Evolutionary conservation across 2,113 vertebrate species (phyloP), one percentile per base, ranked within the genome.

Genomic region (Orycteropus afer): DNA sequence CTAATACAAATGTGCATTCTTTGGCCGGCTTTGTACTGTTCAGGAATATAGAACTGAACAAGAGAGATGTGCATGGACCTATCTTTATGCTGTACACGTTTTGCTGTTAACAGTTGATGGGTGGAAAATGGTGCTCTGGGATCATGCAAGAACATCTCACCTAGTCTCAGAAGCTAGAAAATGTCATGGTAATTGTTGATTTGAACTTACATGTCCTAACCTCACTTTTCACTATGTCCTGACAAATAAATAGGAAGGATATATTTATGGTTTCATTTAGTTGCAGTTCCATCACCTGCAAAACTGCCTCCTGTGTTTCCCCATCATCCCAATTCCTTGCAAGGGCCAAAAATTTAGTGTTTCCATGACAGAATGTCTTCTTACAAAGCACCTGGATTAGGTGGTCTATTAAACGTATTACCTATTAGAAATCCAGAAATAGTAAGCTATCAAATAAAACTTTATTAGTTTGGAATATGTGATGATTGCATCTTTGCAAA

Each of bases 321-420:
- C 77, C 42, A 76, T 51, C 23, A 73, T 27, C 40, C 20, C 10
- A 83, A 1, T 59, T 84, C 22, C 23, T 78, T 79, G 45, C 51
- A 86, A 86, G n/a, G 42, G 22, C 12, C 10, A 82, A 17, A 55
- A 7, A 57, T 79, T 78, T 59, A 59, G 20, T 81, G 42, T 76
- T 89, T 69, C 27, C 49, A 63, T 67, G 57, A 40, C 11, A 73
- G 57, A 87, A 76, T 78, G 7, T 2, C 3, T 37, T 73, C 18
- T 89, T 67, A 69, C 25, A 51, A 77, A 89, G 74, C 95, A 42
- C 27, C 37, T 93, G 79, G 40, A 15, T 93, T 79, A 65, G n/a
- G n/a, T 61, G n/a, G 7, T 22, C 20, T 83, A 14, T 40, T 74
- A 85, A 51, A 93, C 3, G n/a, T 34, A 47, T 53, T 37, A 57